Conservation (phyloP, 2,113 vertebrate species). For the Gymnobelideus leadbeateri region DNA sequence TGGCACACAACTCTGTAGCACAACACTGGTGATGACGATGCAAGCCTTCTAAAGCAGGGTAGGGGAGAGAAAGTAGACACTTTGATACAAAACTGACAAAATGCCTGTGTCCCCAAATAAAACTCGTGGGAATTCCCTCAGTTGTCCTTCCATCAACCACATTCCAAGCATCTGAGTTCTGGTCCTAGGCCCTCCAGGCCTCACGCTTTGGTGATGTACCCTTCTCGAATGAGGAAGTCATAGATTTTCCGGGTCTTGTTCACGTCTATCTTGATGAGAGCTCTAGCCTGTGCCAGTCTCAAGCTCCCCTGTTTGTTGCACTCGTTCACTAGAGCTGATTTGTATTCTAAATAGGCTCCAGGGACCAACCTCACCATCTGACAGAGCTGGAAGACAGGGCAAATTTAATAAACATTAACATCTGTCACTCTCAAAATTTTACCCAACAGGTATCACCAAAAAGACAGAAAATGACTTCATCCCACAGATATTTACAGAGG, state of each 20-base stretch:
- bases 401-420: conserved; percentile 78
- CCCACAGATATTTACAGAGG: conserved; percentile 77
- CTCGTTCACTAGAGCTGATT: conserved; percentile 95
- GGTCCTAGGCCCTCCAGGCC: not conserved
- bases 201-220: conserved; percentile 96
- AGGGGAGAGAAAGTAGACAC: conserved; percentile 67
- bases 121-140: conserved; percentile 42
- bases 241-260: conserved; percentile 99
- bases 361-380: conserved; percentile 98
- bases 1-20: conserved; percentile 51
- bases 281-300: conserved; percentile 94
- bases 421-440: conserved; percentile 62
- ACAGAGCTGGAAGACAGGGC: conserved; percentile 90
- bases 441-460: conserved; percentile 62
- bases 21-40: conserved; percentile 74
- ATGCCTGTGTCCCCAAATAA: conserved; percentile 67
- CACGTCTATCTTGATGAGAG: conserved; percentile 99
- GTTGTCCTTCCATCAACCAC: conserved; percentile 69
- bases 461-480: conserved; percentile 60
- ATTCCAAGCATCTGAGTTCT: conserved; percentile 69
- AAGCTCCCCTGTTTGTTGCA: conserved; percentile 97
- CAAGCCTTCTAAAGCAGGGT: conserved; percentile 58
- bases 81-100: conserved; percentile 53
- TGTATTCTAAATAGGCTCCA: conserved; percentile 98
- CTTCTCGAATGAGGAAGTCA: conserved; percentile 98